Conservation (phyloP, 2,113 vertebrate species). For the Pollachius pollachius region DNA sequence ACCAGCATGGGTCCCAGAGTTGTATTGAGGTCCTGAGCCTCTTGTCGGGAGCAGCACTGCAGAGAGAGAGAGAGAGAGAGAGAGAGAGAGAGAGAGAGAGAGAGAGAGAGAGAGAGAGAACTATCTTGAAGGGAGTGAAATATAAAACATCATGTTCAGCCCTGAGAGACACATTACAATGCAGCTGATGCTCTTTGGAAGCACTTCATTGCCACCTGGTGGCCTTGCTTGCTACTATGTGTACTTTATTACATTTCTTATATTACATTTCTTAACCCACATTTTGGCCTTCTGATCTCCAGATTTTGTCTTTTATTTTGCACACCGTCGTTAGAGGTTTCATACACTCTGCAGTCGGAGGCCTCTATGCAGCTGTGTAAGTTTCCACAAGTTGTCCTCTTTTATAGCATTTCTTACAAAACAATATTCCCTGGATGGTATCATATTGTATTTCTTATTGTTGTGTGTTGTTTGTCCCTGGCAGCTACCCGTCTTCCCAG, state of each 20-base stretch:
- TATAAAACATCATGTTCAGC: slow-evolving; percentile 8
- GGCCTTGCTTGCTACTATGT: slow-evolving; percentile 29
- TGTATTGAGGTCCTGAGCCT: neutral
- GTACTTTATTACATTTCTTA: slow-evolving; percentile 24
- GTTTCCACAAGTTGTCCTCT: slow-evolving; percentile 44
- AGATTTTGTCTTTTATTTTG: slow-evolving; percentile 95
- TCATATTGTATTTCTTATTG: neutral
- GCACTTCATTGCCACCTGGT: slow-evolving; percentile 47
- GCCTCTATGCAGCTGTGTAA: slow-evolving; percentile 97
- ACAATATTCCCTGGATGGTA: neutral
- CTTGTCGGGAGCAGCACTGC: slow-evolving; percentile 20
- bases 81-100: slow-evolving; percentile 6
- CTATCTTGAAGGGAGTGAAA: too few relatives aligned
- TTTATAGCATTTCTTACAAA: too few relatives aligned
- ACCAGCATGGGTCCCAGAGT: neutral
- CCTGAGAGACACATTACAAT: slow-evolving; percentile 40
- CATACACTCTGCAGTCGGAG: slow-evolving; percentile 94
- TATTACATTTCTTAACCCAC: neutral
- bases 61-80: slow-evolving; percentile 12
- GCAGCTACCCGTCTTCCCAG: slow-evolving; percentile 95
- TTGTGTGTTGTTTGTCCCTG: slow-evolving; percentile 30
- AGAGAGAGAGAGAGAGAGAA: too few relatives aligned
- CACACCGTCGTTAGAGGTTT: slow-evolving; percentile 96
- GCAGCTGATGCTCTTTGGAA: slow-evolving; percentile 57
- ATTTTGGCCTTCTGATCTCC: slow-evolving; percentile 17